Base-by-base conservation (phyloP, 1,140 invertebrate species). In the Calliopsis andreniformis region DNA sequence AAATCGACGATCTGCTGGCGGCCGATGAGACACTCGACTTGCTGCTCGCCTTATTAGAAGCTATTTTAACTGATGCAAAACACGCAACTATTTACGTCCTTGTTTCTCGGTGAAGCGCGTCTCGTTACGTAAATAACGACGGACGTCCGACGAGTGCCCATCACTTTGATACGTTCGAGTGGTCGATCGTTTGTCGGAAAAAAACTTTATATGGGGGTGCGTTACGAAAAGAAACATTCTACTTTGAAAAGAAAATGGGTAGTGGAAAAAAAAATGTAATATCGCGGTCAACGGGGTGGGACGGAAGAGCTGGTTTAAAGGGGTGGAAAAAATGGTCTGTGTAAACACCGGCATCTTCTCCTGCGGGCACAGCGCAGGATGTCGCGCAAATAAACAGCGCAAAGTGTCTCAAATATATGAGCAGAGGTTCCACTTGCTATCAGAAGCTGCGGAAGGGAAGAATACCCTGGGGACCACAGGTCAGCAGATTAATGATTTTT, bases 61-160 rank as follows among this genome's bases (percentile, higher is more conserved):
- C 64, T 68, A 68, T 59, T 76, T 76, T 76, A 69, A 76, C 35
- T 51, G 55, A 51, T 30, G 58, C 47, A 56, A 61, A 53, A 67
- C 49, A 70, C 56, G 68, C 59, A 62, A 73, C 77, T 75, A 64
- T 79, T 66, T 73, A 75, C 64, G 47, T 45, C 70, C 39, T 75
- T 79, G 47, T 64, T 75, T 75, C 53, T 30, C 51, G 51, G 70
- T 16, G 28, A 28, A 67, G 62, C 51, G 51, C 71, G 51, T 47
- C 51, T 75, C 39, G 63, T 75, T 75, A 75, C 71, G 71, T 75
- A 75, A 75, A 75, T 67, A 75, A 67, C 51, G 39, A 28, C 28
- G 39, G 30, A 67, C 53, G 39, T 20, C 39, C 1, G 20, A n/a
- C 30, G 14, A 39, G 25, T 30, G 42, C 39, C 30, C 8, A 16